These are phyloP conservation scores for Capitulum mitella DNA, from an alignment of 2,888 invertebrate species.

Conservation along the genomic window DNA sequence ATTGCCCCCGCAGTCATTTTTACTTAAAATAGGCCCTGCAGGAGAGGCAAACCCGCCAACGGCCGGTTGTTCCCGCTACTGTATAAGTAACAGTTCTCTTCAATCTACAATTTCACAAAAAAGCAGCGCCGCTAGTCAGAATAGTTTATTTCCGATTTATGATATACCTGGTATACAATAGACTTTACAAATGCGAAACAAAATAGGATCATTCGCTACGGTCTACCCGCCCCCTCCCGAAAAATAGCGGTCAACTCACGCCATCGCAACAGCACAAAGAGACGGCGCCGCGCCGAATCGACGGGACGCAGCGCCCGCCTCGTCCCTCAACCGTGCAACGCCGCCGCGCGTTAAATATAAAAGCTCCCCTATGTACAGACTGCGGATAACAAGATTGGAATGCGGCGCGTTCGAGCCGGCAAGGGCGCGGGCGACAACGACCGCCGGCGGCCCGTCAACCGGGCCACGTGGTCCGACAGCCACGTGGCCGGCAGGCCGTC, in stretches of 20 bases:
- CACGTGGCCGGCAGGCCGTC: background rate
- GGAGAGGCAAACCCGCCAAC: too few species aligned
- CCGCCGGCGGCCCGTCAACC: background rate
- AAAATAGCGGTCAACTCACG: background rate
- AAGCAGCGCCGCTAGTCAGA: background rate
- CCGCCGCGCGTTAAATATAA: background rate
- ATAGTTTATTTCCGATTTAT: slow-evolving; percentile 19
- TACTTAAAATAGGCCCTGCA: too few species aligned
- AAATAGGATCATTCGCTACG: slow-evolving; percentile 12
- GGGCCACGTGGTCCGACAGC: background rate
- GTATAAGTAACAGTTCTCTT: too few species aligned
- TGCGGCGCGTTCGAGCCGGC: too few species aligned
- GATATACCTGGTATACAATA: slow-evolving; percentile 19
- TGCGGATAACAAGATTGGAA: background rate
- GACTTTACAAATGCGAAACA: slow-evolving; percentile 11
- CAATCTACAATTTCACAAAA: too few species aligned
- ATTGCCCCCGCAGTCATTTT: too few species aligned
- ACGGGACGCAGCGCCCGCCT: background rate
- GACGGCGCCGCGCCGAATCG: background rate
- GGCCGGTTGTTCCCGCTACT: too few species aligned
- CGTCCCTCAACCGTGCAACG: background rate
- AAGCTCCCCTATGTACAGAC: slow-evolving; percentile 17
- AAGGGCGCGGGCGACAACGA: background rate
- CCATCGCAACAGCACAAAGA: background rate
- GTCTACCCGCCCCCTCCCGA: background rate